These are phyloP conservation scores for Manis crassicaudata DNA, from an alignment of 2,797 vertebrate species.

Conservation along the genomic window DNA sequence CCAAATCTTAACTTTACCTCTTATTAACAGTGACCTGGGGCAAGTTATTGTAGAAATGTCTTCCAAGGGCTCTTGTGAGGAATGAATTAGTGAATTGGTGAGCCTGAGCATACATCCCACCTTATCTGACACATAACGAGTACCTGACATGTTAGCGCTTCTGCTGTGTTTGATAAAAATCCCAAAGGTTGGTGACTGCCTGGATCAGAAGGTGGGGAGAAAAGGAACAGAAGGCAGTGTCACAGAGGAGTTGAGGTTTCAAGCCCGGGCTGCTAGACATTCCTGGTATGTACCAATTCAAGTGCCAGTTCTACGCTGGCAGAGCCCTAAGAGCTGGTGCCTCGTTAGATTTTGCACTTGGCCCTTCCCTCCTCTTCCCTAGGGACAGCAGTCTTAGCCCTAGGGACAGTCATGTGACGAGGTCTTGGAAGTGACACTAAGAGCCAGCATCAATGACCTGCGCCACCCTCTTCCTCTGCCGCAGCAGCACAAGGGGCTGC, in stretches of 20 bases:
- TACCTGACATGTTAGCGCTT: neutral
- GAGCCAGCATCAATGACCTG: neutral
- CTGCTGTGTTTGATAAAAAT: neutral
- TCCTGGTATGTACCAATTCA: neutral
- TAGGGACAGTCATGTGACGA: neutral
- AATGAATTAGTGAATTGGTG: neutral
- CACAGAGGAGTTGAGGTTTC: neutral
- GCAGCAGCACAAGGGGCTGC: neutral
- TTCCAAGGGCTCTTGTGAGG: neutral
- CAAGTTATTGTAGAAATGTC: neutral
- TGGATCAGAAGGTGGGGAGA: neutral
- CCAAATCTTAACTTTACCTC: neutral
- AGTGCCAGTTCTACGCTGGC: neutral
- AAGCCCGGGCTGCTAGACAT: neutral
- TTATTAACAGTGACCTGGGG: neutral
- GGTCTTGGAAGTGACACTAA: neutral
- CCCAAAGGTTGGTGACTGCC: neutral
- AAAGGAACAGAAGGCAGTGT: neutral
- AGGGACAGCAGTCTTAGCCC: neutral
- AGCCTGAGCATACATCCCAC: rapidly evolving
- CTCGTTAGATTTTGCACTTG: neutral
- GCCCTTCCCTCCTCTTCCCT: neutral
- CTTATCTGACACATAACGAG: neutral
- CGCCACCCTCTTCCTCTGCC: neutral
- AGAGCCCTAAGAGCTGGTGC: neutral